Evolutionary conservation across 1,140 invertebrate species (phyloP).

Genomic region (Glomeris maerens): DNA sequence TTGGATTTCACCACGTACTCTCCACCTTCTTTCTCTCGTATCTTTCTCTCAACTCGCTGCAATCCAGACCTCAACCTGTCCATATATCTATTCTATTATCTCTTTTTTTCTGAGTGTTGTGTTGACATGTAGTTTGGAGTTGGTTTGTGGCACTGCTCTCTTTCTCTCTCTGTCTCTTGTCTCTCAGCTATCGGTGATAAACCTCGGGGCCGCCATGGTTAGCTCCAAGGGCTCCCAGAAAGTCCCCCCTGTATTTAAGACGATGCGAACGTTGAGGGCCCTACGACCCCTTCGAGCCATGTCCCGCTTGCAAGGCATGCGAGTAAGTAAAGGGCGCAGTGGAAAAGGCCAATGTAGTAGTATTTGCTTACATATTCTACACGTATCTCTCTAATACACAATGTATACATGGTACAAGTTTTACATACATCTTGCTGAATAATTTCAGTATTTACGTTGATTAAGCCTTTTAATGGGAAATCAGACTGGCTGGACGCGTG

Average conservation of each 20-base stretch:
- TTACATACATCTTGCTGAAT: too few relatives aligned
- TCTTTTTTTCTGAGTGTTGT: conserved; percentile 10
- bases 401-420: too few relatives aligned
- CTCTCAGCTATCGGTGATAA: conserved; percentile 83
- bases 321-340: conserved; percentile 74
- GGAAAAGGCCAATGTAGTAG: too few relatives aligned
- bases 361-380: too few relatives aligned
- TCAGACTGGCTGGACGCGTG: too few relatives aligned
- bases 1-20: background rate
- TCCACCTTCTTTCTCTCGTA: conserved; percentile 2
- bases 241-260: conserved; percentile 98
- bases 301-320: conserved; percentile 95
- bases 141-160: conserved; percentile 38
- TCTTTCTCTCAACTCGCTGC: background rate
- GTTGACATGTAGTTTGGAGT: conserved; percentile 18
- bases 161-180: conserved; percentile 5
- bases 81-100: conserved; percentile 4
- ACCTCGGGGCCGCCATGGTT: conserved; percentile 85
- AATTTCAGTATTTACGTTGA: too few relatives aligned
- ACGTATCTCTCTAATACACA: too few relatives aligned
- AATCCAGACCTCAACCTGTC: background rate
- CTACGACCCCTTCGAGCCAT: conserved; percentile 86
- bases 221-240: conserved; percentile 76
- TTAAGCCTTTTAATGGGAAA: too few relatives aligned
- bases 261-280: conserved; percentile 88